phyloP scores from a whole-genome alignment of 2,797 vertebrate species.

The Diplodus sargus region DNA sequence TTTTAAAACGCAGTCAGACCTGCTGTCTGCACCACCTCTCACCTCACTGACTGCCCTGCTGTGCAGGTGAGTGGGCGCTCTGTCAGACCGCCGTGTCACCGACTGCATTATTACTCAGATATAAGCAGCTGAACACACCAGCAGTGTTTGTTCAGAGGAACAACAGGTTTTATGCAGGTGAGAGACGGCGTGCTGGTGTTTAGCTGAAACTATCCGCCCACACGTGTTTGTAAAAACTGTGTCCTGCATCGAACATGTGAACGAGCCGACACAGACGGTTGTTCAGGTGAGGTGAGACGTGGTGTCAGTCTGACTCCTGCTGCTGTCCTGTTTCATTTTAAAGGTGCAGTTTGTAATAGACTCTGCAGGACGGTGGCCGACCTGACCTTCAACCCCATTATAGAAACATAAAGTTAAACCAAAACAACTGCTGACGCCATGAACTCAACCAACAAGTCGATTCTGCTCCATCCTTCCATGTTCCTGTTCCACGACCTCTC shows the following conservation, averaged over 20 bases:
- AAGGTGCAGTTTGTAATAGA: too few relatives aligned
- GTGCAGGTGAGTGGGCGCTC: constrained; percentile 20
- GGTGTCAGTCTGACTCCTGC: not conserved
- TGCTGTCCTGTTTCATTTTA: not conserved
- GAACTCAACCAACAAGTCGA: too few relatives aligned
- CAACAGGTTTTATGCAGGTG: constrained; percentile 22
- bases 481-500: too few relatives aligned
- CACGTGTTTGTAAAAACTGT: not conserved
- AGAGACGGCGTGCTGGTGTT: constrained; percentile 37
- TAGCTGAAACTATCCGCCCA: constrained; percentile 47
- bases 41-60: not conserved
- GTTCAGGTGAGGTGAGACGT: constrained; percentile 45
- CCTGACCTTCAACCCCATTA: too few relatives aligned
- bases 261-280: constrained; percentile 54
- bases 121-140: not conserved
- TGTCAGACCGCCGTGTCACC: not conserved
- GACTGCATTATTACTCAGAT: constrained; percentile 13
- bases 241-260: constrained; percentile 51
- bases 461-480: too few relatives aligned
- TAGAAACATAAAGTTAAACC: too few relatives aligned
- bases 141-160: constrained; percentile 23
- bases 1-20: not conserved
- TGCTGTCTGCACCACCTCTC: not conserved
- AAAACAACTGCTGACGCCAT: too few relatives aligned
- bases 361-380: too few relatives aligned